phyloP scores from a whole-genome alignment of 1,140 invertebrate genomes.

The Zeugodacus cucurbitae region DNA sequence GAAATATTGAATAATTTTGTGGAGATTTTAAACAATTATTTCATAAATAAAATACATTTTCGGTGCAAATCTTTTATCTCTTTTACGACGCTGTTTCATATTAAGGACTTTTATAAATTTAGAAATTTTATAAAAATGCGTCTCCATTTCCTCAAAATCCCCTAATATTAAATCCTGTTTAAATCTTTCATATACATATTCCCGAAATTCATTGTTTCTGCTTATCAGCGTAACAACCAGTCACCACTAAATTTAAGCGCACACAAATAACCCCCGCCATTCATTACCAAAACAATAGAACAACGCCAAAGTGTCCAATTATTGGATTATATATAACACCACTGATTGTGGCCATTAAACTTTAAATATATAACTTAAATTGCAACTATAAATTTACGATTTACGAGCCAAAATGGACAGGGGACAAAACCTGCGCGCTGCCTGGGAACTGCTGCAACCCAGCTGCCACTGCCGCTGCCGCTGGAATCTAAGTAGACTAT shows the following conservation, averaged over 20 bases:
- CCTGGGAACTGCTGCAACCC: background rate
- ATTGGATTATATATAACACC: background rate
- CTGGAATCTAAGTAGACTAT: background rate
- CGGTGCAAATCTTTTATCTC: too few relatives aligned
- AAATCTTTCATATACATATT: too few relatives aligned
- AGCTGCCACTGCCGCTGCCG: too few relatives aligned
- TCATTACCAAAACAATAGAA: background rate
- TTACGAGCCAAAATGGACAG: background rate
- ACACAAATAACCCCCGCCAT: background rate
- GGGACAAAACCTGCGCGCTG: background rate
- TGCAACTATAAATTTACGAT: conserved; percentile 20
- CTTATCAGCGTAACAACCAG: background rate
- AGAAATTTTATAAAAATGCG: too few relatives aligned
- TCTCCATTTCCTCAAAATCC: too few relatives aligned
- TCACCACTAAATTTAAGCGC: background rate
- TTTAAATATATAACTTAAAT: conserved; percentile 23
- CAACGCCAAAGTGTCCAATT: background rate
- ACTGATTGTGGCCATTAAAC: background rate
- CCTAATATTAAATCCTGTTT: too few relatives aligned
- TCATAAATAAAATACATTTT: too few relatives aligned
- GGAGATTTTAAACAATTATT: too few relatives aligned
- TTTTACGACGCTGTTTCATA: too few relatives aligned
- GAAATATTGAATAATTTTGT: too few relatives aligned
- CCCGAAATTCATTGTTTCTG: too few relatives aligned
- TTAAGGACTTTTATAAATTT: too few relatives aligned